phyloP scores from a whole-genome alignment of 2,888 invertebrate species.

The Eupithecia pulchellata region DNA sequence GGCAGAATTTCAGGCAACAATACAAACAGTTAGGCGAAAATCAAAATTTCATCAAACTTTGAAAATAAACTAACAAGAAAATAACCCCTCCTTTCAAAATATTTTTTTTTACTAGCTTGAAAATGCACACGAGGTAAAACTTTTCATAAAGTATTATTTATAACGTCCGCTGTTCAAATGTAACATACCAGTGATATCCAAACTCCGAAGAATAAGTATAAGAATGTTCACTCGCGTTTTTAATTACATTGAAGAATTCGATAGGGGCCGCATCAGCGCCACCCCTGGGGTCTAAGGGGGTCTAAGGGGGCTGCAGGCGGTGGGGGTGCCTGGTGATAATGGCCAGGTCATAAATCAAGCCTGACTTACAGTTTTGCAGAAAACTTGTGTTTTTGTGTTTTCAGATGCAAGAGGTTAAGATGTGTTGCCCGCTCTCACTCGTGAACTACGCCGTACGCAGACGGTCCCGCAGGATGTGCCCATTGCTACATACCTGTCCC shows the following conservation, averaged over 20 bases:
- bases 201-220: conserved; percentile 28
- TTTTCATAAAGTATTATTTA: neutral
- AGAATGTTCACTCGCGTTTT: conserved; percentile 46
- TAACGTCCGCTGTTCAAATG: neutral
- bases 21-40: neutral
- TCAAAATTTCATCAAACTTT: neutral
- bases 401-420: neutral
- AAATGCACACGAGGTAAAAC: neutral
- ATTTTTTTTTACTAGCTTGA: neutral
- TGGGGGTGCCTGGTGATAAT: conserved; percentile 14
- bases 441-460: conserved; percentile 5
- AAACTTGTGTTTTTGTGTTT: no score
- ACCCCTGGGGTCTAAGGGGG: conserved; percentile 19
- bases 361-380: conserved; percentile 51
- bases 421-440: conserved; percentile 12
- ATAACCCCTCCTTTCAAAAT: neutral
- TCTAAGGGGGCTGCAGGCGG: neutral
- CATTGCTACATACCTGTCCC: conserved; percentile 50
- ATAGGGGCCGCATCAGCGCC: conserved; percentile 46
- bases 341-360: conserved; percentile 52
- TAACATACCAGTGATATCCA: neutral
- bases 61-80: neutral
- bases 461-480: conserved; percentile 62
- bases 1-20: neutral
- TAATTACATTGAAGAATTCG: conserved; percentile 60